Evolutionary conservation across 2,888 invertebrate species (phyloP).

Genomic region (Cosmia trapezina): DNA sequence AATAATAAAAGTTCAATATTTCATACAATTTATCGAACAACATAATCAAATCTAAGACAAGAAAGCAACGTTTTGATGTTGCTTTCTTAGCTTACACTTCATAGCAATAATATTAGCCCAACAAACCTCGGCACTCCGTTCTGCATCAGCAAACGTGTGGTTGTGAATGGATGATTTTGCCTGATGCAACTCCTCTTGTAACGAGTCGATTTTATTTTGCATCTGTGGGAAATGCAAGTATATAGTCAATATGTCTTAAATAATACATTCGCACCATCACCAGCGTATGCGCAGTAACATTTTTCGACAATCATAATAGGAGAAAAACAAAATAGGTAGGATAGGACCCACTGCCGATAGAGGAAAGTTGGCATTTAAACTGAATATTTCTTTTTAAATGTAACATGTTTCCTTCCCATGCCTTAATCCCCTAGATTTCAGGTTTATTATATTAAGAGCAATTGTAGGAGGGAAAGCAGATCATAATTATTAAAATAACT

Average conservation of each 20-base stretch:
- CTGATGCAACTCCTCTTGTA: constrained; percentile 85
- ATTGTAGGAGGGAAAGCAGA: neutral
- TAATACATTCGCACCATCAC: constrained; percentile 68
- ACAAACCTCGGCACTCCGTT: constrained; percentile 82
- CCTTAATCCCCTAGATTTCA: neutral
- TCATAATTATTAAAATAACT: neutral
- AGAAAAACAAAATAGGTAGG: constrained; percentile 33
- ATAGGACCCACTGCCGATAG: constrained; percentile 20
- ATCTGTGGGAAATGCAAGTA: constrained; percentile 76
- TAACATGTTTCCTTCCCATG: neutral
- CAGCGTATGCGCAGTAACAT: constrained; percentile 58
- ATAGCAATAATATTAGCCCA: neutral
- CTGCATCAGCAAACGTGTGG: constrained; percentile 83
- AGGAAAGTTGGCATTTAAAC: neutral
- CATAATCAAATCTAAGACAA: too few relatives aligned
- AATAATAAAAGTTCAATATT: constrained; percentile 1
- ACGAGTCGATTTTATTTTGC: constrained; percentile 87
- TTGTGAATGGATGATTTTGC: constrained; percentile 77
- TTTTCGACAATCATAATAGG: constrained; percentile 51
- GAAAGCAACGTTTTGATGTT: too few relatives aligned
- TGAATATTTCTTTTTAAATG: neutral
- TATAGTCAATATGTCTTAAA: constrained; percentile 45
- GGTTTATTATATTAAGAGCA: constrained; percentile 3
- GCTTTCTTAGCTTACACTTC: neutral
- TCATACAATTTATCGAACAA: too few relatives aligned